Percentiles rank a stretch among this genome's conserved stretches.
Conservation (phyloP, 2,797 vertebrate genomes). For the Enteromius radiatus region DNA sequence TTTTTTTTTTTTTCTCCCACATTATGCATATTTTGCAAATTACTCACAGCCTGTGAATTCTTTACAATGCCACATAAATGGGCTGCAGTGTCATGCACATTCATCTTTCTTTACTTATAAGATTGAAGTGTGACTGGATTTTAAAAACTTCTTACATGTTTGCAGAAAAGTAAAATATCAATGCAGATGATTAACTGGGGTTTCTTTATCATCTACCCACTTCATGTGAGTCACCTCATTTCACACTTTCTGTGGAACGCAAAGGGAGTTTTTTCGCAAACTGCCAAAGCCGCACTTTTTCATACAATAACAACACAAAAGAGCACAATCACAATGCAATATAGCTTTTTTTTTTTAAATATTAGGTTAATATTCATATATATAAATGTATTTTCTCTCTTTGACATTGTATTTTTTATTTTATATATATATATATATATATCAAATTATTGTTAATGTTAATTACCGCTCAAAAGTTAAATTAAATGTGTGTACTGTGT, state of each 20-base stretch:
- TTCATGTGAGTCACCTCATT: neutral
- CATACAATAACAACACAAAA: neutral
- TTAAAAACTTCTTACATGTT: neutral
- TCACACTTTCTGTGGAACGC: neutral
- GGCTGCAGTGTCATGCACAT: neutral
- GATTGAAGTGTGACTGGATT: neutral
- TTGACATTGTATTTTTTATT: neutral
- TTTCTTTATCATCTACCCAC: neutral
- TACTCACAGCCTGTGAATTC: neutral
- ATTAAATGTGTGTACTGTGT: no score
- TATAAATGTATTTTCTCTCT: neutral
- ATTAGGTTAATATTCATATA: neutral
- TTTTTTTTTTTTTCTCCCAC: no score
- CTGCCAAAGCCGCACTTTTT: neutral
- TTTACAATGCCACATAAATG: neutral
- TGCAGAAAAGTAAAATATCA: neutral
- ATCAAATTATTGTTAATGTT: no score
- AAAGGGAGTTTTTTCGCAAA: neutral
- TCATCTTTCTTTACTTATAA: neutral
- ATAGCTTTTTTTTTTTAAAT: neutral
- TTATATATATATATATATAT: no score
- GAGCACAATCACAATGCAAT: neutral
- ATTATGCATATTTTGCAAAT: constrained; percentile 1
- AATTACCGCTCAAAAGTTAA: no score
- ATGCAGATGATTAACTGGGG: neutral